phyloP scores from a whole-genome alignment of 2,888 invertebrate genomes.

The Atherix ibis region DNA sequence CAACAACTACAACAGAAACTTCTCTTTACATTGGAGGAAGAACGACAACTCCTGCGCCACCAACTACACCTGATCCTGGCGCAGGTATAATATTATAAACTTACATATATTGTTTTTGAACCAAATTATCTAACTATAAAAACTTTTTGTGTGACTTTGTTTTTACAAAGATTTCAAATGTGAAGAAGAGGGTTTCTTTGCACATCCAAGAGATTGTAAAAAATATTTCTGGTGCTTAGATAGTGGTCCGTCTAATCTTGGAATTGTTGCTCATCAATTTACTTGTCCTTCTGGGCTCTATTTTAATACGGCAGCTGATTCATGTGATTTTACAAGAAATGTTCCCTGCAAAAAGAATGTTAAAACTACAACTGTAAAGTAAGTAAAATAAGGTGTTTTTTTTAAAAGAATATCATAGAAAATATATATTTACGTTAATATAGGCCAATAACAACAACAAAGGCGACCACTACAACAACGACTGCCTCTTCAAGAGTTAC shows the following conservation, averaged over 20 bases:
- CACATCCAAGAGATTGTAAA: constrained; percentile 82
- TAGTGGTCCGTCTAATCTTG: constrained; percentile 73
- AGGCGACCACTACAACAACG: constrained; percentile 26
- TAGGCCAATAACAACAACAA: constrained; percentile 36
- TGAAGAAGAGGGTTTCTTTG: constrained; percentile 83
- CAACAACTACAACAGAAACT: constrained; percentile 21
- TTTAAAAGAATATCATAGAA: not conserved
- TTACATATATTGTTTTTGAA: not conserved
- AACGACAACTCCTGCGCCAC: constrained; percentile 44
- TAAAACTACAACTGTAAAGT: constrained; percentile 34
- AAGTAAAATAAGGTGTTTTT: constrained; percentile 7
- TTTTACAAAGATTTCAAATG: constrained; percentile 64
- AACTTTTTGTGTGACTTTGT: constrained; percentile 12
- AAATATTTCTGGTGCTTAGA: constrained; percentile 92
- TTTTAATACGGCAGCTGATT: constrained; percentile 82
- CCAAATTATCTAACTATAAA: not conserved
- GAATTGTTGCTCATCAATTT: constrained; percentile 82
- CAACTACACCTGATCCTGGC: constrained; percentile 80
- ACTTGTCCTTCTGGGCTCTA: constrained; percentile 84
- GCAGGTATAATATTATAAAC: constrained; percentile 39
- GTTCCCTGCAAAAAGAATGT: constrained; percentile 58
- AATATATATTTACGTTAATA: too few relatives aligned
- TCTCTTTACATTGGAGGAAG: constrained; percentile 25
- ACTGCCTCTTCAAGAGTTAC: constrained; percentile 25
- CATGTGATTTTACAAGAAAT: constrained; percentile 82